Base-by-base conservation (phyloP, 30 jellyfish, hydroid and myxozoan genomes). In the Mastigias papua region DNA sequence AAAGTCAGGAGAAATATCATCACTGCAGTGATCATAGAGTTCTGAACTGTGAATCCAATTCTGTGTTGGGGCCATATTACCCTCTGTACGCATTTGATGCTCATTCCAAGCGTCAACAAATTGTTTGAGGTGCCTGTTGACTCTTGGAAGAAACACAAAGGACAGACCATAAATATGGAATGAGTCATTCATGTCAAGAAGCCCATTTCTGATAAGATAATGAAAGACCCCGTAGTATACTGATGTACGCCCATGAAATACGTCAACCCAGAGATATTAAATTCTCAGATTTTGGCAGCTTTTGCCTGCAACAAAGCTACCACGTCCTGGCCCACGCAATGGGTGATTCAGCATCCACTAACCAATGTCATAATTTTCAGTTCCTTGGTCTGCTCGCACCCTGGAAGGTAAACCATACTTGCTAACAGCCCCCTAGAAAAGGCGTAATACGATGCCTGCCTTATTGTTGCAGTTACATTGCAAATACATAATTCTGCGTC, bases 251-350 rank as follows among this genome's bases (percentile, higher is more conserved):
- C 70, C 92, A 42, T 77, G 54, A 50, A 66, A 66, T 77, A 82
- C 86, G 30, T 82, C 92, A 19, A 64, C 85, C 86, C 86, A 68
- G 26, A 82, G 51, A 33, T 84, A 31, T 34, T 82, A 86, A 66
- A 82, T 68, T 66, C 92, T 49, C 78, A 66, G 92, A 78, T 82
- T 82, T 31, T 82, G 92, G 16, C 70, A 84, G 72, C 86, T 68
- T 34, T 65, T 69, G 23, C 86, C 92, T 17, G 85, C 79, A 37
- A 82, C 48, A 35, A 68, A 67, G 34, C 86, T 71, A 16, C 92
- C 92, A 27, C 35, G 42, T 23, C 86, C 92, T 8, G 78, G 78
- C 68, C 85, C 92, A 63, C 72, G 30, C 9, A 60, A 27, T 65
- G 79, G 33, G 61, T 69, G 54, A 23, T 48, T 23, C 26, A 49